Evolutionary conservation across 2,113 vertebrate species (phyloP).

Genomic region (Chaetorhynchus papuensis): DNA sequence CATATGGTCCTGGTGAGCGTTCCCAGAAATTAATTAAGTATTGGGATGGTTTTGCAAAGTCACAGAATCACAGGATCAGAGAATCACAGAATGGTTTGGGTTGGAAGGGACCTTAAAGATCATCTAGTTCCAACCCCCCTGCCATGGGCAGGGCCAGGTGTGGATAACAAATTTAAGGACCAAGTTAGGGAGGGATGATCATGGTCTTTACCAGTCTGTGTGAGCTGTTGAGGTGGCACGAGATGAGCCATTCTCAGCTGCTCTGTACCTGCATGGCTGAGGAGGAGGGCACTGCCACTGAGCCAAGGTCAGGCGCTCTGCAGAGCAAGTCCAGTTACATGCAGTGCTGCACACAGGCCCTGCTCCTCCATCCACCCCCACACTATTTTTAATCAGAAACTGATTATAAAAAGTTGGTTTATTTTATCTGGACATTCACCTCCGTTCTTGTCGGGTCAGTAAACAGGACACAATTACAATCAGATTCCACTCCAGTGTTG

Average conservation of each 20-base stretch:
- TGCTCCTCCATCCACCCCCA: not conserved
- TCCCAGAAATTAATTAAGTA: not conserved
- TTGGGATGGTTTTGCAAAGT: not conserved
- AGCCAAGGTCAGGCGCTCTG: accelerated
- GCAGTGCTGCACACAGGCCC: not conserved
- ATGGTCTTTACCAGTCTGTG: not conserved
- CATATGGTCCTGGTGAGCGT: not conserved
- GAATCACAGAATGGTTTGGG: not conserved
- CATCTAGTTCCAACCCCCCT: not conserved
- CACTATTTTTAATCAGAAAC: not conserved
- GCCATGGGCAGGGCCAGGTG: not conserved
- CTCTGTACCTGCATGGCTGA: not conserved
- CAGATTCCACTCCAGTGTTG: not conserved
- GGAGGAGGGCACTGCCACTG: not conserved
- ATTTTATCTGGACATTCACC: not conserved
- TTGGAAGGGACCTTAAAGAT: not conserved
- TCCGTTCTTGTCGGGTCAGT: not conserved
- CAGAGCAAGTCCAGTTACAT: not conserved
- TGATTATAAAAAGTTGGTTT: not conserved
- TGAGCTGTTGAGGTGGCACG: not conserved
- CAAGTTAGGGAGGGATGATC: not conserved
- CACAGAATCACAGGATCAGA: not conserved
- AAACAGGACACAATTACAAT: not conserved
- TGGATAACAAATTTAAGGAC: not conserved
- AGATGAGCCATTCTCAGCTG: not conserved